phyloP scores from a whole-genome alignment of 2,888 invertebrate genomes.

The Brachypalpus laphriformis region DNA sequence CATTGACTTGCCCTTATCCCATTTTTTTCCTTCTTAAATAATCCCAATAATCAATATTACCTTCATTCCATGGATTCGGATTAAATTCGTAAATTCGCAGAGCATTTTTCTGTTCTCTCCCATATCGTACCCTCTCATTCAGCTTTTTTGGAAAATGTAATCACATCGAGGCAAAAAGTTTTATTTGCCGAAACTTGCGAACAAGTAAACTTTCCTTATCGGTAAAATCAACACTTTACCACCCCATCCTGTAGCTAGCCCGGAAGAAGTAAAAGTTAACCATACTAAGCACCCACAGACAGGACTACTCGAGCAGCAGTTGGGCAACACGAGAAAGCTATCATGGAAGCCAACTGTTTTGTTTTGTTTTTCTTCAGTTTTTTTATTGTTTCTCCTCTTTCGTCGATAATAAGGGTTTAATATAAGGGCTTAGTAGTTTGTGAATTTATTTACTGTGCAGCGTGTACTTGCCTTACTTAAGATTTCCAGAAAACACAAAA shows the following conservation, averaged over 20 bases:
- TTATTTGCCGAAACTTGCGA: conserved; percentile 70
- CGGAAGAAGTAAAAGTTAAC: conserved; percentile 29
- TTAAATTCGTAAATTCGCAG: conserved; percentile 36
- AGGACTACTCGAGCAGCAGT: neutral
- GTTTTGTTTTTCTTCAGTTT: conserved; percentile 5
- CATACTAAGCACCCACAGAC: conserved; percentile 6
- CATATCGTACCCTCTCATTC: neutral
- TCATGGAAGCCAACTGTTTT: conserved; percentile 12
- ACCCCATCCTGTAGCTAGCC: conserved; percentile 9
- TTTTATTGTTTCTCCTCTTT: conserved; percentile 11
- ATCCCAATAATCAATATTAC: conserved; percentile 68
- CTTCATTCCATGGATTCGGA: conserved; percentile 34
- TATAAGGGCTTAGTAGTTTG: conserved; percentile 52
- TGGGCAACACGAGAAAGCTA: conserved; percentile 7
- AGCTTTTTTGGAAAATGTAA: conserved; percentile 48
- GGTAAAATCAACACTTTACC: conserved; percentile 70
- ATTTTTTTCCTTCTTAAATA: conserved; percentile 22
- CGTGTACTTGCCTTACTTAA: neutral
- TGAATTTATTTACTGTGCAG: conserved; percentile 9
- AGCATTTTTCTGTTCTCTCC: neutral
- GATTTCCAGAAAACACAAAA: neutral
- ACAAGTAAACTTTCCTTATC: conserved; percentile 73
- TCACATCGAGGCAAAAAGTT: conserved; percentile 68
- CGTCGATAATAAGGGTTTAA: conserved; percentile 65
- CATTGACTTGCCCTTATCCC: neutral